Evolutionary conservation across 2,797 vertebrate species (phyloP), one percentile per base, ranked within the genome.

Genomic region (Rhinatrema bivittatum): DNA sequence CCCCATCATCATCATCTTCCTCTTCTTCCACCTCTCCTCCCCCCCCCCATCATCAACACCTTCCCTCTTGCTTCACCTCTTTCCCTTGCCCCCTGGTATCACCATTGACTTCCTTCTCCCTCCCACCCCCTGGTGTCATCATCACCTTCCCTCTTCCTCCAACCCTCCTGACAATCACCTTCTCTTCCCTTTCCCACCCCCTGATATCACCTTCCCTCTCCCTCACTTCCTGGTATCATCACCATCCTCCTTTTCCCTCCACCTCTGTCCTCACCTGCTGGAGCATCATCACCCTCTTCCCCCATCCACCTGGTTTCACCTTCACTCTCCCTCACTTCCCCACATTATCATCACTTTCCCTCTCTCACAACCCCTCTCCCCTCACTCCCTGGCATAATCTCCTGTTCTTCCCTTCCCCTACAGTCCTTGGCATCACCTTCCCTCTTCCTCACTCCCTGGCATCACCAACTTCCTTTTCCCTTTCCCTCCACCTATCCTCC

Each of bases 21-120:
- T 43, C 22, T 10, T 31, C 14, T 16, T 18, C 40, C 23, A 25
- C 21, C 15, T n/a, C 16, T 10, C 39, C 46, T 5, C 34, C 13
- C 41, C 39, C 41, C 32, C 13, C 32, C 29, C 8, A 32, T 25
- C 37, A 38, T 46, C 39, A 9, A 32, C 9, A n/a, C 9, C 41
- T 50, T 49, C 29, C 15, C 22, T 7, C 11, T 9, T 7, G 12
- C 16, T 7, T 6, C 11, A 24, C 13, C 16, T 10, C 36, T 19
- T 7, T 7, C 20, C 9, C 16, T 9, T 23, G 13, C 10, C 16
- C 7, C 29, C 6, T 27, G 29, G 7, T 8, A 8, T 8, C 29
- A 7, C 8, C 8, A 29, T 29, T 8, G 8, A 8, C 7, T 8
- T 8, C 8, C 7, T 7, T 6, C 27, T 7, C 7, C 8, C 8